Conservation (phyloP, 1,140 invertebrate genomes). For the Plutomurus gul region DNA sequence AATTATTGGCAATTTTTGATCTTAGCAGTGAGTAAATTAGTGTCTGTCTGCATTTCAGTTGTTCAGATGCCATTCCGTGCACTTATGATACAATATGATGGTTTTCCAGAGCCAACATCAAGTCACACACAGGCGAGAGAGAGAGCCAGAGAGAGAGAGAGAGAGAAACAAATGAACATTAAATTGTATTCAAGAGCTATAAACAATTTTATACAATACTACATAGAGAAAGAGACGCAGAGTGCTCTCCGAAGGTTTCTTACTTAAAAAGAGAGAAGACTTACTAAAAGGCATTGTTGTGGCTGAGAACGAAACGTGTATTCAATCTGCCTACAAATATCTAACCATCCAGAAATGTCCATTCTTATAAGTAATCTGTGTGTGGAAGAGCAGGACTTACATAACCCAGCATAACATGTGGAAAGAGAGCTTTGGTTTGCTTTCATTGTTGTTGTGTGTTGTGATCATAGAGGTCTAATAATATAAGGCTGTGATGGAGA, state of each 20-base stretch:
- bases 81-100: too few relatives aligned
- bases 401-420: too few relatives aligned
- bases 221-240: background rate
- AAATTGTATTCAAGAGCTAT: too few relatives aligned
- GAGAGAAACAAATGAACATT: background rate
- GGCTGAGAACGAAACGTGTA: background rate
- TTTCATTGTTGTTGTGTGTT: too few relatives aligned
- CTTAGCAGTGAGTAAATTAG: background rate
- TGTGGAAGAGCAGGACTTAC: background rate
- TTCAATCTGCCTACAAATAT: background rate
- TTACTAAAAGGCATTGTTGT: too few relatives aligned
- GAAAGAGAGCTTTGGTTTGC: too few relatives aligned
- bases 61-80: too few relatives aligned
- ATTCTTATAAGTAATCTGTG: background rate
- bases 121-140: background rate
- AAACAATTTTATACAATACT: background rate
- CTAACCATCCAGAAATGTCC: background rate
- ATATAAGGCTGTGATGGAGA: too few relatives aligned
- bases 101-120: too few relatives aligned
- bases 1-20: conserved; percentile 36
- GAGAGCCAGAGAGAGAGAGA: background rate
- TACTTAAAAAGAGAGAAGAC: too few relatives aligned
- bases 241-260: too few relatives aligned
- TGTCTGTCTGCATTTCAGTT: background rate
- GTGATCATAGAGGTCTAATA: too few relatives aligned